Percentiles rank a stretch among this genome's conserved stretches.
Conservation (phyloP, 2,888 invertebrate genomes). For the Ernsta delagoae region DNA sequence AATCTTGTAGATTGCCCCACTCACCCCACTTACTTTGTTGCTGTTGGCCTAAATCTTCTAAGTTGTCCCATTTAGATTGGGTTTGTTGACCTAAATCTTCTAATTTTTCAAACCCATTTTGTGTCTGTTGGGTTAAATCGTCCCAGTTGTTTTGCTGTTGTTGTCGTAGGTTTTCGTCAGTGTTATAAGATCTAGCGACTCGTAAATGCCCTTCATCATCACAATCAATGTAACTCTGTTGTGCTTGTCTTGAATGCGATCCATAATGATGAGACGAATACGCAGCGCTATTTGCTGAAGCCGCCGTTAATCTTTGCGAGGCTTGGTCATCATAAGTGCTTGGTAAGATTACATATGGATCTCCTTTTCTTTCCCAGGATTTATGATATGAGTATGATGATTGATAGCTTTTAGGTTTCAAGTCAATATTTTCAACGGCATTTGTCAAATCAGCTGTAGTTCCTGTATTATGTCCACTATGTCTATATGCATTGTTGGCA, state of each 20-base stretch:
- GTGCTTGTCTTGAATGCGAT: slow-evolving; percentile 55
- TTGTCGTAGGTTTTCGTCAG: slow-evolving; percentile 45
- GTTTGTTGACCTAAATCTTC: slow-evolving; percentile 54
- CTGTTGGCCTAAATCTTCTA: slow-evolving; percentile 44
- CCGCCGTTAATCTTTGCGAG: slow-evolving; percentile 59
- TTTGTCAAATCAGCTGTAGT: slow-evolving; percentile 46
- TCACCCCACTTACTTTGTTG: slow-evolving; percentile 39
- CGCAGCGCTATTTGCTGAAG: slow-evolving; percentile 49
- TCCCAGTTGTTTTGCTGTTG: slow-evolving; percentile 55
- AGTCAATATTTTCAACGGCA: slow-evolving; percentile 52
- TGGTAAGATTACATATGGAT: slow-evolving; percentile 78
- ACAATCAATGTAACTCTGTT: slow-evolving; percentile 51
- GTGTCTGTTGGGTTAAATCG: slow-evolving; percentile 50
- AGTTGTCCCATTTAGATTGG: slow-evolving; percentile 47
- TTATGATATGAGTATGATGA: slow-evolving; percentile 81
- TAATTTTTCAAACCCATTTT: slow-evolving; percentile 49
- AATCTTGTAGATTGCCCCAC: slow-evolving; percentile 40
- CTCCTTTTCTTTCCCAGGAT: slow-evolving; percentile 80
- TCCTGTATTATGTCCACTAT: slow-evolving; percentile 46
- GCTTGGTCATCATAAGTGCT: slow-evolving; percentile 50
- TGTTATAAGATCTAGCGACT: slow-evolving; percentile 61
- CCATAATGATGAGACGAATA: slow-evolving; percentile 58
- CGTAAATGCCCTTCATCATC: slow-evolving; percentile 60
- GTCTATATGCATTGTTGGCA: slow-evolving; percentile 45
- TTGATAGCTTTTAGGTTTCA: slow-evolving; percentile 75